phyloP scores from a whole-genome alignment of 2,113 vertebrate species.

The Urocitellus parryii region DNA sequence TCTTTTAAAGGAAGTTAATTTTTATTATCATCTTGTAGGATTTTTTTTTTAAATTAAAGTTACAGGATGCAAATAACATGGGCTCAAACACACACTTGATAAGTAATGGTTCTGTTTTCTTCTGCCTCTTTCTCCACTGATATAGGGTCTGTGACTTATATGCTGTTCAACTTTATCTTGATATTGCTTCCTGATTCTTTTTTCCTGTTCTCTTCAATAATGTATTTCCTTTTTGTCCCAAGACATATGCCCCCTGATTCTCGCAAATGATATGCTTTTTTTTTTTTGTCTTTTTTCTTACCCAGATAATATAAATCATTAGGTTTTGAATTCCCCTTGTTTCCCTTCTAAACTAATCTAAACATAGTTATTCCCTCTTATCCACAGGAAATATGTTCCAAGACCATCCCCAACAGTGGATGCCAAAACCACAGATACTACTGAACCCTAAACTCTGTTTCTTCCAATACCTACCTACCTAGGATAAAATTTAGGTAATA shows the following conservation, averaged over 20 bases:
- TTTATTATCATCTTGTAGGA: not conserved
- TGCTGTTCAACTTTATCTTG: not conserved
- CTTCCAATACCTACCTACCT: not conserved
- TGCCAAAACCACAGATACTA: not conserved
- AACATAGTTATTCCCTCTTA: not conserved
- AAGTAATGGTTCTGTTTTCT: not conserved
- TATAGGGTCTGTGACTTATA: not conserved
- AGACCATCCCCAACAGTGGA: not conserved
- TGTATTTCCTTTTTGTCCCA: not conserved
- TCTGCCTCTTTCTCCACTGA: not conserved
- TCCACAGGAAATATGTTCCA: not conserved
- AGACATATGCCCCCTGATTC: not conserved
- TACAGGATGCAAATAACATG: not conserved
- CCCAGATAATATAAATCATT: slow-evolving; percentile 15
- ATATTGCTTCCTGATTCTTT: not conserved
- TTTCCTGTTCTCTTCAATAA: not conserved
- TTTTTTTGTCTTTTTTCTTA: not conserved
- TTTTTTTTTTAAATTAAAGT: not conserved
- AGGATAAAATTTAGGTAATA: not conserved
- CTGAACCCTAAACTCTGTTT: not conserved
- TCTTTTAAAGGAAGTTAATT: slow-evolving; percentile 11
- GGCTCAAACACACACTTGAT: not conserved
- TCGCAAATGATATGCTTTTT: not conserved
- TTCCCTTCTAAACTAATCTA: not conserved
- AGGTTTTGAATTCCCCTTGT: not conserved